Evolutionary conservation across 2,888 invertebrate genomes (phyloP), one percentile per base, ranked within the genome.

Genomic region (Octonoba sinensis): DNA sequence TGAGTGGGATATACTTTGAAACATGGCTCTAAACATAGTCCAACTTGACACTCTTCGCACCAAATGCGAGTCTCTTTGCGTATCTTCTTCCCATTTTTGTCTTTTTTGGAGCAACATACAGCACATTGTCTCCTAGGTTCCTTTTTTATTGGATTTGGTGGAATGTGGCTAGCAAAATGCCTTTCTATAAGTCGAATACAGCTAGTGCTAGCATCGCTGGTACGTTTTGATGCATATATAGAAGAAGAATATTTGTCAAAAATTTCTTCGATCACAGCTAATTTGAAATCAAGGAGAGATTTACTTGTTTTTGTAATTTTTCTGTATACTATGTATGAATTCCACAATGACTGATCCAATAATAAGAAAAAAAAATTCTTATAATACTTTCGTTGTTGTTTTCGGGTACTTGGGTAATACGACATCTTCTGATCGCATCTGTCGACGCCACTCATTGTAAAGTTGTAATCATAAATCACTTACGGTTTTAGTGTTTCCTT

Each of bases 391-490:
- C n/a, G n/a, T n/a, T n/a, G n/a, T n/a, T n/a, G n/a, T n/a, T n/a
- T n/a, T n/a, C n/a, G n/a, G n/a, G n/a, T n/a, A n/a, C n/a, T n/a
- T n/a, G n/a, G n/a, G 54, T 64, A 57, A 11, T 22, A 57, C 4
- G 22, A 57, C 22, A 57, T 57, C 57, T 57, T 24, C 24, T 57
- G 57, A 57, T 57, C 57, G 4, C 57, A 57, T 57, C 22, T 57
- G 57, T 57, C 57, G 22, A 57, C 57, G 24, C 57, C 22, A 22
- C 18, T 22, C 22, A 57, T 57, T 57, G 22, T 57, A 57, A 12
- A 57, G 57, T 57, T 57, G 16, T 59, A 71, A 60, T 71, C 60
- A 71, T 60, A 71, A 71, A 60, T 60, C 49, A 71, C 47, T 59
- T 71, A 60, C 15, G 62, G 62, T 16, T 72, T 72, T 62, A 57